phyloP scores from a whole-genome alignment of 2,797 vertebrate genomes.

The Hephaestus fuliginosus region DNA sequence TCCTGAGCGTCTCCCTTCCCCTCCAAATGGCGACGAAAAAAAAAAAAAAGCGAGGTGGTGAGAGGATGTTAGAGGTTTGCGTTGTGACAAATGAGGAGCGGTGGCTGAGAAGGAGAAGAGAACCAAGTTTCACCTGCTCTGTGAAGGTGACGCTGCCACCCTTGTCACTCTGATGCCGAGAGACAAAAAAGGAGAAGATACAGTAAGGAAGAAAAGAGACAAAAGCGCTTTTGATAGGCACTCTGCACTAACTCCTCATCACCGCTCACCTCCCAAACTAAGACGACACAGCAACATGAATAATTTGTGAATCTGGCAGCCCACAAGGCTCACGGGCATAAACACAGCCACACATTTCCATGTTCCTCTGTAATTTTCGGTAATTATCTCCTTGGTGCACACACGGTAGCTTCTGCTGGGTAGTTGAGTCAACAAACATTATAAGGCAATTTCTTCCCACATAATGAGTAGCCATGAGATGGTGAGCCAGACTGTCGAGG shows the following conservation, averaged over 20 bases:
- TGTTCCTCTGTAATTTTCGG: conserved; percentile 67
- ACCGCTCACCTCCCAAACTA: conserved; percentile 50
- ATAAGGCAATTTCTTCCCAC: conserved; percentile 54
- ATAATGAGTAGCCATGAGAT: conserved; percentile 68
- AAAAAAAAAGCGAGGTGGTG: background rate
- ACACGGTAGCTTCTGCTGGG: conserved; percentile 35
- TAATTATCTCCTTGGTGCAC: conserved; percentile 74
- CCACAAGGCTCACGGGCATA: conserved; percentile 59
- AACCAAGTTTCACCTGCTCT: conserved; percentile 26
- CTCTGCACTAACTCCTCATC: conserved; percentile 38
- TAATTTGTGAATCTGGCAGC: conserved; percentile 70
- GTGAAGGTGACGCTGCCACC: conserved; percentile 25
- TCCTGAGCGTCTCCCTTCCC: background rate
- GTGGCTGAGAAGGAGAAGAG: conserved; percentile 4
- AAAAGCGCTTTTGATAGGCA: conserved; percentile 47
- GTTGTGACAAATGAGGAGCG: conserved; percentile 20
- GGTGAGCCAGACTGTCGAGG: conserved; percentile 35
- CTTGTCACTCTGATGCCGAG: conserved; percentile 30
- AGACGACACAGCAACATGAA: conserved; percentile 59
- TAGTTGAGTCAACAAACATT: conserved; percentile 70
- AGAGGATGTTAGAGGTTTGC: conserved; percentile 4
- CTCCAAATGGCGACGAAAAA: background rate
- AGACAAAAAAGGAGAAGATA: conserved; percentile 22
- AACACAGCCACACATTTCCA: conserved; percentile 61
- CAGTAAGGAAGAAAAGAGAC: conserved; percentile 26